Base-by-base conservation (phyloP, 2,113 vertebrate genomes). In the Lepus americanus region DNA sequence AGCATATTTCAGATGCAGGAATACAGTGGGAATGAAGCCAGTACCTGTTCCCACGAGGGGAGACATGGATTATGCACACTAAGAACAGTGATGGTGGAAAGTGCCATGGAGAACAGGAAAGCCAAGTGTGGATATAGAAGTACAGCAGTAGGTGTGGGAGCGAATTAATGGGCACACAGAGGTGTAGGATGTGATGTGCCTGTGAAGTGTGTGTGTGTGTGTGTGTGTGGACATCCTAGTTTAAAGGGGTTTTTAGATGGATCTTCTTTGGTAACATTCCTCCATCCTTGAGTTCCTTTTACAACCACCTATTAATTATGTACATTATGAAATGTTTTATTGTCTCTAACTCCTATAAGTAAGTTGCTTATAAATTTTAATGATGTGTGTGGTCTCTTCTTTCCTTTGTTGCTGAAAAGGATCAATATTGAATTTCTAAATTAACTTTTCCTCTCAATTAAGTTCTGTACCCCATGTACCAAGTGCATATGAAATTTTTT, bases 321-420 rank as follows among this genome's bases (percentile, higher is more conserved):
- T 29, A 39, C 39, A 44, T 51, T 66, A 53, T 77, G 81, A 92
- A 76, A 69, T 44, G 29, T 76, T 78, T 74, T 89, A 53, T 74
- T 3, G 33, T 66, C 51, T 84, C 59, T 64, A 16, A 16, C 7
- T 72, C 14, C 23, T 59, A 14, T 90, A 53, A 13, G 61, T 61
- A 55, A 94, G 92, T 96, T 64, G 4, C 16, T 79, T 84, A 23
- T 92, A 89, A 84, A 55, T 69, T 90, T 80, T 64, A 90, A 87
- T 59, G 72, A 87, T 22, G 29, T 87, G 1, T 73, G 55, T 87
- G 27, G 23, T 61, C 92, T 92, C 55, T 17, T 66, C n/a, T 87
- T 79, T 94, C 49, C 63, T 33, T 17, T 92, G 74, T 59, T 80
- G 23, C 27, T 85, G 76, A 79, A 73, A 69, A 90, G 55, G 20